These are phyloP conservation scores for Tenthredo notha DNA, from an alignment of 2,888 invertebrate genomes.

Conservation along the genomic window DNA sequence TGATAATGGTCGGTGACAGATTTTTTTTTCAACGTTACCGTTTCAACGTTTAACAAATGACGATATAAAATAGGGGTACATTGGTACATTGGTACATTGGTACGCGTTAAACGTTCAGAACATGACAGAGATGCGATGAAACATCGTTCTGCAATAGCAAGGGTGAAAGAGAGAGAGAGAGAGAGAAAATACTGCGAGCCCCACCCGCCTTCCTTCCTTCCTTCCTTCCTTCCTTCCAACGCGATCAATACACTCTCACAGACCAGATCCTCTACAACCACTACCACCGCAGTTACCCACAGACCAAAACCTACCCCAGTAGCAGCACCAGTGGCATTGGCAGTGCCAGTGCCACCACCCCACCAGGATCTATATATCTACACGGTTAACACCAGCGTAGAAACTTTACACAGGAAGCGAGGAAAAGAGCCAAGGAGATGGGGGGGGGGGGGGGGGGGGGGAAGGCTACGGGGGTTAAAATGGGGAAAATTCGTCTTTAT, in stretches of 20 bases:
- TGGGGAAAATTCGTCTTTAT: background rate
- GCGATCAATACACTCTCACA: slow-evolving; percentile 76
- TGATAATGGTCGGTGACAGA: slow-evolving; percentile 22
- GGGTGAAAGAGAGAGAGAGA: too few species aligned
- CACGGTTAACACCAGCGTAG: slow-evolving; percentile 8
- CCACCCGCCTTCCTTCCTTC: slow-evolving; percentile 63
- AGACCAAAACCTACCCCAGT: slow-evolving; percentile 20
- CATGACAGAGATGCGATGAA: slow-evolving; percentile 38
- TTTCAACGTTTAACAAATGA: slow-evolving; percentile 32
- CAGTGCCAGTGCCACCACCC: background rate
- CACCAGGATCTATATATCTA: background rate
- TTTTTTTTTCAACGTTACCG: too few species aligned
- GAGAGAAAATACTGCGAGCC: slow-evolving; percentile 48
- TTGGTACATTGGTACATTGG: background rate
- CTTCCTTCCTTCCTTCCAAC: slow-evolving; percentile 67
- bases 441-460: background rate
- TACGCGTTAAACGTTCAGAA: slow-evolving; percentile 23
- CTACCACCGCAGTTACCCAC: slow-evolving; percentile 27
- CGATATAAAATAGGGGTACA: background rate
- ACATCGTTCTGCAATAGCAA: slow-evolving; percentile 29
- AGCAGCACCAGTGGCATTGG: slow-evolving; percentile 6
- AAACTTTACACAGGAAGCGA: background rate
- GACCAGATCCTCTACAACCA: slow-evolving; percentile 63
- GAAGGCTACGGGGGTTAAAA: background rate
- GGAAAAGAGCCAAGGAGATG: background rate